Evolutionary conservation across 2,888 invertebrate species (phyloP), one percentile per base, ranked within the genome.

Genomic region (Onchidella celtica): DNA sequence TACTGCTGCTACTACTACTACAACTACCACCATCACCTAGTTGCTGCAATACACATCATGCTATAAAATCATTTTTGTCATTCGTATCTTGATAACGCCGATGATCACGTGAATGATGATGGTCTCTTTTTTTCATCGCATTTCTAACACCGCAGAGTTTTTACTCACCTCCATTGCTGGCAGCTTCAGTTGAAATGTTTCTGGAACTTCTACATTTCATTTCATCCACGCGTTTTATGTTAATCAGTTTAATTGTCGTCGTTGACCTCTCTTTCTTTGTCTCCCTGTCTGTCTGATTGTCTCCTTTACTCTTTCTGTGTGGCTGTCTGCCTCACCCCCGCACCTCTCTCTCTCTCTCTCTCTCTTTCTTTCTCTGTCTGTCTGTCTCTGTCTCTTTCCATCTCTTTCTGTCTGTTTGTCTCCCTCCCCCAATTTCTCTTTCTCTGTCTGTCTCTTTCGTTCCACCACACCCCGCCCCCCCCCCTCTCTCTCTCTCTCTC

Each of bases 271-370:
- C n/a, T 66, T 21, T 66, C 4, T 34, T 14, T 66, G 3, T 32
- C 36, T 66, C 4, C 34, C 66, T 66, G n/a, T 36, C 66, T 66
- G n/a, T 27, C 70, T 70, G n/a, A 27, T 47, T 40, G n/a, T 70
- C 47, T 40, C 36, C 29, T 17, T 40, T 24, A 24, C 70, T 70
- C 11, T 24, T 57, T 57, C 57, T 57, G 3, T 9, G n/a, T 9
- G n/a, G 21, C 11, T 24, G 21, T 24, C 11, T 57, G 3, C 65
- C 27, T 32, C 32, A 17, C 11, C 3, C 17, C 29, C 9, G 17
- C 65, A 3, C 21, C 68, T 34, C 17, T 17, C 36, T 68, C 68
- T 34, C 36, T 24, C 36, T 34, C 36, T 36, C 36, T 24, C 3
- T 36, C 68, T 14, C 36, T 36, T 21, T 14, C 68, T 17, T 21